Percentiles rank a stretch among this genome's conserved stretches.
Conservation (phyloP, 2,797 vertebrate genomes). For the Hydrophis major region DNA sequence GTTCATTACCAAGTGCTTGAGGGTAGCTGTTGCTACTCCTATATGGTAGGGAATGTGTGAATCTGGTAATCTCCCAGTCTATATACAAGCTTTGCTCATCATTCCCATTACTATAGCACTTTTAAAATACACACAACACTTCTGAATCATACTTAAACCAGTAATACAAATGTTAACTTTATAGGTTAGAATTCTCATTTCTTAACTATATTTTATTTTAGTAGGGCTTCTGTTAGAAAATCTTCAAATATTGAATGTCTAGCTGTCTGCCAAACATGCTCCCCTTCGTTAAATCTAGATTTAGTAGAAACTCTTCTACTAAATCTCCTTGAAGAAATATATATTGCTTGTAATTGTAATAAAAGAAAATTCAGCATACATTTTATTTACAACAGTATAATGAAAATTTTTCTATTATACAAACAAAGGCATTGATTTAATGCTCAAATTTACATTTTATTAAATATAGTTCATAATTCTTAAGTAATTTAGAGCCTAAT, state of each 20-base stretch:
- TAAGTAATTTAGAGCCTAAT: conserved; percentile 34
- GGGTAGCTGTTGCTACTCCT: too few relatives aligned
- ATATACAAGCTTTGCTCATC: neutral
- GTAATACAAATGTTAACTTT: neutral
- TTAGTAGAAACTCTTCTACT: conserved; percentile 59
- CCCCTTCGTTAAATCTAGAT: conserved; percentile 2
- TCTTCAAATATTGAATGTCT: neutral
- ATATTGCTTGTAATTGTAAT: conserved; percentile 66
- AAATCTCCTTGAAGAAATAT: conserved; percentile 63
- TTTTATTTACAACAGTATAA: conserved; percentile 53
- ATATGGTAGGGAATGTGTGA: neutral
- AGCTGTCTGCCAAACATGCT: neutral
- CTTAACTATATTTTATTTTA: neutral
- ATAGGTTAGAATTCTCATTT: neutral
- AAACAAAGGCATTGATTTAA: conserved; percentile 52
- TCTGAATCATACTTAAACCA: neutral
- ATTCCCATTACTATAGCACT: neutral
- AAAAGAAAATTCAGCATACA: conserved; percentile 55
- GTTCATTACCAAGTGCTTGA: too few relatives aligned
- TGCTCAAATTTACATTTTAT: conserved; percentile 47
- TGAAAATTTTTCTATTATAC: conserved; percentile 43
- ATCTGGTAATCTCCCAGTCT: neutral
- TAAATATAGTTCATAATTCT: conserved; percentile 40
- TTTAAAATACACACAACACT: neutral
- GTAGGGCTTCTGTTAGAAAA: neutral